Percentiles rank a stretch among this genome's conserved stretches.
Evolutionary conservation across 2,113 vertebrate species (phyloP).

Genomic region (Bothrops jararaca): DNA sequence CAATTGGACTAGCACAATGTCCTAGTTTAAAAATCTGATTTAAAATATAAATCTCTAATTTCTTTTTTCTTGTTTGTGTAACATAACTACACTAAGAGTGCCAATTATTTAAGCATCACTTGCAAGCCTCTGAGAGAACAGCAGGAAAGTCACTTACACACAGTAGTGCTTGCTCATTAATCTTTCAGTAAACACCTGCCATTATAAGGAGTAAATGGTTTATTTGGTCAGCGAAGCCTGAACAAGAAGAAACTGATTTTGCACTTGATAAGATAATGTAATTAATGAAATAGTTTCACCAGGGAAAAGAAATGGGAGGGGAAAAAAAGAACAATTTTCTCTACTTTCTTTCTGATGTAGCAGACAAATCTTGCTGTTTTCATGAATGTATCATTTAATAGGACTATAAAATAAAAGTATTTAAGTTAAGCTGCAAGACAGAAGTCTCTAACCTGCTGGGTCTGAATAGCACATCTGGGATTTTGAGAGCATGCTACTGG

Average conservation of each 20-base stretch:
- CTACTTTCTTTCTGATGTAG: constrained; percentile 16
- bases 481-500: background rate
- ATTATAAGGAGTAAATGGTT: constrained; percentile 18
- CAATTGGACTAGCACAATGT: background rate
- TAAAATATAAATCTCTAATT: background rate
- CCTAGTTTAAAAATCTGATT: background rate
- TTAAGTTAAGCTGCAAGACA: background rate
- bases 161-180: constrained; percentile 34
- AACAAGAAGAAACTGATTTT: constrained; percentile 23
- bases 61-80: constrained; percentile 36
- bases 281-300: background rate
- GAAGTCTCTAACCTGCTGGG: background rate
- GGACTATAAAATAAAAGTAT: background rate
- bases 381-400: background rate
- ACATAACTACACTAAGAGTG: background rate
- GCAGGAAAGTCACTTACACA: constrained; percentile 32
- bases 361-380: background rate
- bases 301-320: background rate
- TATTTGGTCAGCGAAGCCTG: background rate
- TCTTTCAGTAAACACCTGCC: constrained; percentile 46
- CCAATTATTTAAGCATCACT: constrained; percentile 32
- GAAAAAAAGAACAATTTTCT: constrained; percentile 12
- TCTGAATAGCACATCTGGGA: background rate
- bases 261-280: constrained; percentile 9
- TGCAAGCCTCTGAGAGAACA: constrained; percentile 25